Evolutionary conservation across 2,113 vertebrate species (phyloP), one percentile per base, ranked within the genome.

Genomic region (Pungitius pungitius): DNA sequence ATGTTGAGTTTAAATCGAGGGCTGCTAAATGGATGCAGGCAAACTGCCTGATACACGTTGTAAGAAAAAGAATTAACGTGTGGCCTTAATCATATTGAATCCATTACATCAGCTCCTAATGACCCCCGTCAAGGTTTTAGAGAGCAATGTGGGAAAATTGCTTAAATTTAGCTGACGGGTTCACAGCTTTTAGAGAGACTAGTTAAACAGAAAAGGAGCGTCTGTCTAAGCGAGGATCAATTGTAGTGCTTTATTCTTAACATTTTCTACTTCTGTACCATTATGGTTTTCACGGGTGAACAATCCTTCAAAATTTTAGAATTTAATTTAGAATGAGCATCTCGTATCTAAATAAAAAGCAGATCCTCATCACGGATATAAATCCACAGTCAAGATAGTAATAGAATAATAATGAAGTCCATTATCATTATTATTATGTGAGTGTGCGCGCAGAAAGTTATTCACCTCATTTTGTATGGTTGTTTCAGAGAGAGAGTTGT

Each of bases 81-180:
- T 12, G 63, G 43, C 45, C 67, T 61, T 64, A 80, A 69, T 84
- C 62, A 81, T 26, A 49, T 62, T 82, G 12, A 30, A 20, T 40
- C 69, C 73, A 82, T 85, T 77, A 82, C 82, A 69, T 89, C 78
- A 74, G 59, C 62, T 20, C 71, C 30, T 65, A 75, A 83, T 56
- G 20, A 70, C 52, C 54, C 35, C 30, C 35, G 54, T 69, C 30
- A 63, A 24, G 26, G 18, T n/a, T 73, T 55, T 74, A 74, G 72
- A 79, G 42, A 63, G 73, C 24, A 1, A 58, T 61, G 33, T 70
- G 54, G 75, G 81, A 76, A 78, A 72, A 72, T 12, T 1, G 1
- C 2, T 0, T 67, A 81, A 84, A 59, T 71, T 78, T 57, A 76
- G 63, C 54, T 66, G 60, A 77, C 37, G 72, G 33, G 45, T 69